Conservation (phyloP, 2,113 vertebrate species). For the Ochotona curzoniae region DNA sequence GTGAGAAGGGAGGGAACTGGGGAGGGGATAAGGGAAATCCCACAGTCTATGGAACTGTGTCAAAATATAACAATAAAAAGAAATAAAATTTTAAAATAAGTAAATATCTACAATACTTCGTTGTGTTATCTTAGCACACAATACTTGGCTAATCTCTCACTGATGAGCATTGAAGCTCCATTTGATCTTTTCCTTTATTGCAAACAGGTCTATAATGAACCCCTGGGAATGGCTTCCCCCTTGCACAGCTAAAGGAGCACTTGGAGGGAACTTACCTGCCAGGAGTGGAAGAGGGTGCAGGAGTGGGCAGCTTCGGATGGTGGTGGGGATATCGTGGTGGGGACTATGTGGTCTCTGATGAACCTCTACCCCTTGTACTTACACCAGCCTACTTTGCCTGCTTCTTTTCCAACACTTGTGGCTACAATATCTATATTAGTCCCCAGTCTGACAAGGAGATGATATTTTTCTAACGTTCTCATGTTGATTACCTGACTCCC, state of each 20-base stretch:
- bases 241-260: not conserved
- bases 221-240: not conserved
- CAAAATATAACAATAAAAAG: too few relatives aligned
- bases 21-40: too few relatives aligned
- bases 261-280: not conserved
- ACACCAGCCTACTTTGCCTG: too few relatives aligned
- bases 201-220: not conserved
- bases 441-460: not conserved
- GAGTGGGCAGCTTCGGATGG: too few relatives aligned
- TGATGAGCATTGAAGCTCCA: not conserved
- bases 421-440: not conserved
- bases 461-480: not conserved
- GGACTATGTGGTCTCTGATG: not conserved
- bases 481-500: not conserved
- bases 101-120: not conserved
- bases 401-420: too few relatives aligned
- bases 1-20: too few relatives aligned
- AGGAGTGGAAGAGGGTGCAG: accelerated
- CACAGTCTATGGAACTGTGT: too few relatives aligned
- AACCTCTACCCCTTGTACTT: not conserved
- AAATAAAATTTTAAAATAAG: not conserved
- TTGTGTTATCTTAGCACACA: not conserved
- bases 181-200: not conserved
- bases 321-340: too few relatives aligned
- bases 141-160: not conserved